Evolutionary conservation across 2,797 vertebrate genomes (phyloP), one percentile per base, ranked within the genome.

Genomic region (Neosilurus hyrtlii): DNA sequence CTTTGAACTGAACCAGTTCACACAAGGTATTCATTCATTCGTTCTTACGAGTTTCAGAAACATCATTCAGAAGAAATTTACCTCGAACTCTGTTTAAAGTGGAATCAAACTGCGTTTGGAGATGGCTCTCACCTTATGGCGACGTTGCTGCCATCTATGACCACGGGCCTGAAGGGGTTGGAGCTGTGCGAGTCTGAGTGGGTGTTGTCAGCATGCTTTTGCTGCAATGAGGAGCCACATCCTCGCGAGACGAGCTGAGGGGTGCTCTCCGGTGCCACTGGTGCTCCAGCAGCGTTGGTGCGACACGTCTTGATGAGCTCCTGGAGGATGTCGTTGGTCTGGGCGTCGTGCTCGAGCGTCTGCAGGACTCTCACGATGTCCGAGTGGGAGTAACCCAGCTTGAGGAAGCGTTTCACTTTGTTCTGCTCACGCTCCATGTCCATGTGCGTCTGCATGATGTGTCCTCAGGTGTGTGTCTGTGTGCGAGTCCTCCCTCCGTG

Each of bases 71-170:
- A 43, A 43, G 43, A 12, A 56, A 56, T 56, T 56, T 12, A 56
- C 9, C 20, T 59, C 4, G 20, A 3, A 20, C 15, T 59, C 16
- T 16, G 16, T 15, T 59, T 5, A 16, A 59, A 20, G 15, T 59
- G 12, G 20, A 18, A 59, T 20, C 20, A 59, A 59, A 20, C 15
- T 18, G 5, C 15, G 57, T 16, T 59, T 59, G 20, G 20, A 59
- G 57, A 16, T 59, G 9, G 35, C 30, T 72, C 91, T 92, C 92
- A 97, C 97, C 97, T 98, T 96, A 98, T 97, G 30, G 97, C 97
- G 61, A 98, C 95, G 0, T 98, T 98, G 92, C 97, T 98, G 79
- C 97, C 97, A 0, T 98, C 97, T 0, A 98, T 97, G 63, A 98
- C 96, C 9, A 98, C 94, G 0, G 95, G 92, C 84, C 96, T 93